Base-by-base conservation (phyloP, 2,113 vertebrate genomes). In the Nothoprocta pentlandii region DNA sequence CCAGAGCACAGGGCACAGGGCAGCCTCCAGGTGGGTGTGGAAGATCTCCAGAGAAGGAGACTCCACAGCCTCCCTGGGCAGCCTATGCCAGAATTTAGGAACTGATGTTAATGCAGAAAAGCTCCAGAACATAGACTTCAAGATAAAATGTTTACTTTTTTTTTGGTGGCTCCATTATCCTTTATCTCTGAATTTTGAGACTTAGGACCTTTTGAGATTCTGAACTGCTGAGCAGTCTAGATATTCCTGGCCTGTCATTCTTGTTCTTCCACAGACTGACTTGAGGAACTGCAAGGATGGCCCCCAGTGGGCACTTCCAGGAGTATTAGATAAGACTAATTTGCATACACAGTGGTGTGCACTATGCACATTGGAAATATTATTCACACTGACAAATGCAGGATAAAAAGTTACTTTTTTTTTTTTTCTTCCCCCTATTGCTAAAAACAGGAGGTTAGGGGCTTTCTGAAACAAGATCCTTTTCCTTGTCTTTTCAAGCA, bases 271-370 rank as follows among this genome's bases (percentile, higher is more conserved):
- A 77, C 34, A 42, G 42, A 13, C 3, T 74, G 49, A 46, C 39
- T 46, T 86, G 77, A 91, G 81, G 58, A 90, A 73, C 56, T 85
- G 39, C 64, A 44, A 26, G 34, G 51, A 16, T 74, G 80, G 77
- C 58, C 28, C 51, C 25, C 32, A 36, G 34, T 66, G 58, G 34
- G 44, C 47, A 11, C 47, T 62, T 78, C 9, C 46, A 86, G 8
- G 47, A 7, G 3, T 2, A 23, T 63, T 67, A 71, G 73, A 3
- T 49, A 73, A n/a, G 41, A 59, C 41, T 87, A 44, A 12, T 63
- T 82, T 20, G 19, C 26, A 2, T 61, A 25, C 0, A 39, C 36
- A 39, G 0, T 47, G 58, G 86, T 63, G 32, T 59, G 32, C 20
- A 67, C 17, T 56, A 10, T 42, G 80, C 62, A 62, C 11, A 58